Percentiles rank a stretch among this genome's conserved stretches.
Evolutionary conservation across 2,113 vertebrate species (phyloP).

Genomic region (Macheiramphus alcinus): DNA sequence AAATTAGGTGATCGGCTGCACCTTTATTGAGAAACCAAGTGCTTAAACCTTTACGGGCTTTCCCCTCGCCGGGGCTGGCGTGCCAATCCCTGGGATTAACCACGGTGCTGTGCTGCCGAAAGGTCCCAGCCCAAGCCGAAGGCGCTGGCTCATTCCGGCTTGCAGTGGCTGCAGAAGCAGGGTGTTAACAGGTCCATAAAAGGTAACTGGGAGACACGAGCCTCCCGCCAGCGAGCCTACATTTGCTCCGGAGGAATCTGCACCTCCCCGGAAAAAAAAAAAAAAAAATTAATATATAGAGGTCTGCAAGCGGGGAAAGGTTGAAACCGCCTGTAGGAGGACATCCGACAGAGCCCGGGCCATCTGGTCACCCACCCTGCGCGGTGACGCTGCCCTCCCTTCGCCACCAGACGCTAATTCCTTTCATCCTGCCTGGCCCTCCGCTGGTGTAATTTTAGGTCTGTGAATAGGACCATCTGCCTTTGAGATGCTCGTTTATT

Average conservation of each 20-base stretch:
- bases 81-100: not conserved
- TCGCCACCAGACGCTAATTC: conserved; percentile 32
- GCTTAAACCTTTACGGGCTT: not conserved
- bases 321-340: not conserved
- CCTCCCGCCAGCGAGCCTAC: not conserved
- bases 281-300: not conserved
- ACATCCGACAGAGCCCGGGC: not conserved
- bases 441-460: conserved; percentile 33
- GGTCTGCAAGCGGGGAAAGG: not conserved
- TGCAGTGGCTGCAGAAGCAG: not conserved
- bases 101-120: not conserved
- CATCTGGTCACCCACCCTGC: conserved; percentile 30
- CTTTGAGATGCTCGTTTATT: conserved; percentile 44
- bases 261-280: not conserved
- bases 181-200: conserved; percentile 43
- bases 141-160: rapidly evolving
- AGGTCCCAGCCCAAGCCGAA: not conserved
- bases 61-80: rapidly evolving
- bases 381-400: not conserved
- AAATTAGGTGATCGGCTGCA: not conserved
- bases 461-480: conserved; percentile 56
- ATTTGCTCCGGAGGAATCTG: conserved; percentile 7
- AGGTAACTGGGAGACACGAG: conserved; percentile 1
- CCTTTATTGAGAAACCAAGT: not conserved
- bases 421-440: conserved; percentile 41